A percentile compares a stretch with the other conserved stretches of the same genome.
Evolutionary conservation across 2,888 invertebrate species (phyloP).

Genomic region (Dryobota labecula): DNA sequence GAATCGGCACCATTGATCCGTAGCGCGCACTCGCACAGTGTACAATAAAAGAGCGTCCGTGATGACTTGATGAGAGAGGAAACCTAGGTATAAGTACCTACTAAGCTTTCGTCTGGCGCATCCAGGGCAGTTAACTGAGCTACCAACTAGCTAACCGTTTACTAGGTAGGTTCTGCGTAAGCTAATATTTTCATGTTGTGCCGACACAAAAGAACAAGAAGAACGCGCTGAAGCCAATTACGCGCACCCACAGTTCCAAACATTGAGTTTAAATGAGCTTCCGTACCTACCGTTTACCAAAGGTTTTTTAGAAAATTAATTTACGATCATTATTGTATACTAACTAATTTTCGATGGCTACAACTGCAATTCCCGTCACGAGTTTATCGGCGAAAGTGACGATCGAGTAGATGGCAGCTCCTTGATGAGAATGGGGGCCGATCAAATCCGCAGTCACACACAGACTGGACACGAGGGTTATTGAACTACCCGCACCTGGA

Average conservation of each 20-base stretch:
- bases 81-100: too few species aligned
- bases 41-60: too few species aligned
- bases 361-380: conserved; percentile 96
- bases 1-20: too few species aligned
- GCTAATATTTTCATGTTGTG: neutral
- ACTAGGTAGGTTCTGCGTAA: neutral
- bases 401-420: conserved; percentile 97
- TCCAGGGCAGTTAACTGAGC: too few species aligned
- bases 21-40: too few species aligned
- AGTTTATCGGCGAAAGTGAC: conserved; percentile 98
- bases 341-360: conserved; percentile 95
- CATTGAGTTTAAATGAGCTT: neutral
- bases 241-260: neutral
- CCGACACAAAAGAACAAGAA: neutral
- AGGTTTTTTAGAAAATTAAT: conserved; percentile 4
- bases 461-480: conserved; percentile 96
- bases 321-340: conserved; percentile 66
- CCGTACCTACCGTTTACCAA: neutral
- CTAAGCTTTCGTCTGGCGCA: too few species aligned
- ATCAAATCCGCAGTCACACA: conserved; percentile 97
- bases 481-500: conserved; percentile 94
- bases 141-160: too few species aligned
- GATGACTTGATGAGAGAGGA: too few species aligned
- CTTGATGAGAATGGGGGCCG: conserved; percentile 95
- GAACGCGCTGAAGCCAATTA: neutral